Evolutionary conservation across 2,888 invertebrate species (phyloP).

Genomic region (Aleiodes alternator): DNA sequence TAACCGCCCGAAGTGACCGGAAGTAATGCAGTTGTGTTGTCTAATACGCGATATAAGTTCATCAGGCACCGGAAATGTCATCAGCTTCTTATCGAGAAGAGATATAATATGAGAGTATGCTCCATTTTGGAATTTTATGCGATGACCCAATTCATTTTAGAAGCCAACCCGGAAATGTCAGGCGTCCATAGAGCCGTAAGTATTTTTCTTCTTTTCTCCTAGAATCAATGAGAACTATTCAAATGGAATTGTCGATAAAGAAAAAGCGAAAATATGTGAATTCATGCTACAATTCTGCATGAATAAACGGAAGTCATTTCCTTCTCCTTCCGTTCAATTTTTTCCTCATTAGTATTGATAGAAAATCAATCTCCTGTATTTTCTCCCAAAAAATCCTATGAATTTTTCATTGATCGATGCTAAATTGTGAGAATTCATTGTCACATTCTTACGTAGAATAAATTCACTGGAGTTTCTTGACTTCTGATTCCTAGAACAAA

Average conservation of each 20-base stretch:
- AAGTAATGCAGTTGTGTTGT: conserved; percentile 46
- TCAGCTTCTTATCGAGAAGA: conserved; percentile 42
- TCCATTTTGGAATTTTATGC: conserved; percentile 48
- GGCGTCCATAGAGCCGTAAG: neutral
- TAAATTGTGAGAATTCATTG: neutral
- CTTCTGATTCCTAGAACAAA: conserved; percentile 40
- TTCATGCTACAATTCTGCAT: conserved; percentile 11
- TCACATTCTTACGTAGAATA: conserved; percentile 29
- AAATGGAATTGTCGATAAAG: conserved; percentile 19
- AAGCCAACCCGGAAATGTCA: conserved; percentile 44
- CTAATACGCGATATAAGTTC: conserved; percentile 18
- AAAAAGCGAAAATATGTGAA: neutral
- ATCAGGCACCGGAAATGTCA: conserved; percentile 19
- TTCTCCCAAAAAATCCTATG: too few species aligned
- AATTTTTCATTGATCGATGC: neutral
- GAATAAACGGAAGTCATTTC: conserved; percentile 16
- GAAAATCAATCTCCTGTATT: neutral
- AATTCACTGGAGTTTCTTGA: conserved; percentile 32
- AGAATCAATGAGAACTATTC: conserved; percentile 6
- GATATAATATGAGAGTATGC: conserved; percentile 25
- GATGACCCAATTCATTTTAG: conserved; percentile 48
- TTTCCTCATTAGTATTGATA: neutral
- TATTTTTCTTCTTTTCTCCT: neutral
- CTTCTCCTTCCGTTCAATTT: conserved; percentile 3
- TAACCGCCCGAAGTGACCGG: conserved; percentile 31